Conservation (phyloP, 2,888 invertebrate species). For the Cosmia pyralina region DNA sequence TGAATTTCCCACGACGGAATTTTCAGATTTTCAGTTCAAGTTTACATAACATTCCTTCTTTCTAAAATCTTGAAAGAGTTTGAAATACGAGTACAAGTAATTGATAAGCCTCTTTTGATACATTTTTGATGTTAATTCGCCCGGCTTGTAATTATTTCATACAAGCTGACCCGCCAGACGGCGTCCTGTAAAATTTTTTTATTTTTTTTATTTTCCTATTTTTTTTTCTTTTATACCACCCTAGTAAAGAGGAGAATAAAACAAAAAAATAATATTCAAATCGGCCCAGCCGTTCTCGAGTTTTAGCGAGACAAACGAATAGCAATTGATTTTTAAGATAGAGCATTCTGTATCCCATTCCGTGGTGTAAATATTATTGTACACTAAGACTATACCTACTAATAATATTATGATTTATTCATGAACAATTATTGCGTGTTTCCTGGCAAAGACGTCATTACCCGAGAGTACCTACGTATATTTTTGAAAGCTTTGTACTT, state of each 20-base stretch:
- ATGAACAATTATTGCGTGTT: constrained; percentile 4
- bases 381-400: not conserved
- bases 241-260: too few relatives aligned
- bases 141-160: too few relatives aligned
- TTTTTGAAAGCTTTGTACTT: not conserved
- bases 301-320: too few relatives aligned
- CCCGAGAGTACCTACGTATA: constrained; percentile 8
- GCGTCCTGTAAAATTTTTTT: too few relatives aligned
- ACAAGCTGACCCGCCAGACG: too few relatives aligned
- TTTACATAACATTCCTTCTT: not conserved
- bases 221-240: too few relatives aligned
- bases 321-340: too few relatives aligned
- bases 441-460: not conserved
- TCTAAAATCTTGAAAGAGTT: constrained; percentile 5
- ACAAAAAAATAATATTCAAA: too few relatives aligned
- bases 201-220: too few relatives aligned
- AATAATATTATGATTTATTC: not conserved
- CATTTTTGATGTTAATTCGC: too few relatives aligned
- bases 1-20: not conserved
- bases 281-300: too few relatives aligned
- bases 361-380: not conserved
- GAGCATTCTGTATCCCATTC: not conserved
- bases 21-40: not conserved
- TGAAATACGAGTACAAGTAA: not conserved
- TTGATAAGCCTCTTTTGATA: not conserved